A percentile compares a stretch with the other conserved stretches of the same genome.
These are phyloP conservation scores for Antedon mediterranea DNA, from an alignment of 53 echinoderm and acorn worm genomes.

Conservation along the genomic window DNA sequence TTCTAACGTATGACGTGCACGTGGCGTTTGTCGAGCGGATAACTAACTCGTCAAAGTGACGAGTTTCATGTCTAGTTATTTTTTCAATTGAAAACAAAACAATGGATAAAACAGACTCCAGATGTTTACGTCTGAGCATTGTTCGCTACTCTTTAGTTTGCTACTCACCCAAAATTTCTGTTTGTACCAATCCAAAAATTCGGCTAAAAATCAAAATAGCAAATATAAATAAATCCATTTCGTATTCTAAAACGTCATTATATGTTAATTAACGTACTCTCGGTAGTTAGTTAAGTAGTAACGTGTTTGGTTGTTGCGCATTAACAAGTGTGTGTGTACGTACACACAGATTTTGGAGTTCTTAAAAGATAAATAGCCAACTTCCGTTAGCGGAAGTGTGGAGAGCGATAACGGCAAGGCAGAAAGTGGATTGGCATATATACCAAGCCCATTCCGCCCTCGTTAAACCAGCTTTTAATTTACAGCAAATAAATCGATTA, in stretches of 20 bases:
- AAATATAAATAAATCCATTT: background rate
- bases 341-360: background rate
- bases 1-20: no score
- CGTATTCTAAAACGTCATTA: no score
- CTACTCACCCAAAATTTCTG: background rate
- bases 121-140: background rate
- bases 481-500: background rate
- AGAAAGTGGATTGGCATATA: background rate
- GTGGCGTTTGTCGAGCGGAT: no score
- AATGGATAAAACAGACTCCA: background rate
- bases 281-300: no score
- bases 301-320: background rate
- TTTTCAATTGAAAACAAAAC: background rate
- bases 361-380: background rate
- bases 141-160: no score
- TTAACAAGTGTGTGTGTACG: background rate
- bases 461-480: background rate
- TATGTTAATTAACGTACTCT: no score
- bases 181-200: background rate
- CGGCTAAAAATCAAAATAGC: background rate
- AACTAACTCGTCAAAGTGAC: no score
- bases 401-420: background rate
- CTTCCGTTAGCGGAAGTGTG: background rate
- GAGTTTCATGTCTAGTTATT: no score
- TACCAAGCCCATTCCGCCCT: background rate